A percentile compares a stretch with the other conserved stretches of the same genome.
Conservation (phyloP, 2,797 vertebrate species). For the Fundulus diaphanus region DNA sequence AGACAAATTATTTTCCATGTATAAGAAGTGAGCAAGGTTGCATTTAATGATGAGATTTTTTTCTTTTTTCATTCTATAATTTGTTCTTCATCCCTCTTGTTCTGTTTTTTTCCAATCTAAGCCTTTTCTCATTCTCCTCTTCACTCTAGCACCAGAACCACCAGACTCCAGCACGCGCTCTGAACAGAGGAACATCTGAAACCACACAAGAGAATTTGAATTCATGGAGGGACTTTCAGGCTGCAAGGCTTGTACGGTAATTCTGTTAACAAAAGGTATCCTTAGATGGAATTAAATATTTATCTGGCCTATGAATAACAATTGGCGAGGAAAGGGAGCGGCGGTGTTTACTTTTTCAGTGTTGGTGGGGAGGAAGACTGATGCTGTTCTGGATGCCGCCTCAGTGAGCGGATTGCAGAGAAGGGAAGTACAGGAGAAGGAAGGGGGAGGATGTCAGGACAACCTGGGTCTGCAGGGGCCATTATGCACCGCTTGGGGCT, state of each 20-base stretch:
- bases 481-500: constrained; percentile 5
- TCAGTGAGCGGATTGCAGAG: constrained; percentile 49
- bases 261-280: constrained; percentile 89
- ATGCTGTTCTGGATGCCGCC: constrained; percentile 52
- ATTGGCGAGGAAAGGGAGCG: constrained; percentile 75
- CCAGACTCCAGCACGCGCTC: background rate
- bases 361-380: constrained; percentile 50
- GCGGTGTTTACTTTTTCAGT: constrained; percentile 80
- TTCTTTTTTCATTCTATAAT: background rate
- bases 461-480: constrained; percentile 24
- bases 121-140: background rate
- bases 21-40: background rate
- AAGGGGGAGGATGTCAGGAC: background rate
- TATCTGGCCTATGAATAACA: constrained; percentile 86
- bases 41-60: background rate
- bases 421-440: background rate
- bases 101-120: background rate
- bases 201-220: constrained; percentile 61
- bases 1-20: background rate
- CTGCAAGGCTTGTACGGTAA: constrained; percentile 80
- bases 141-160: background rate
- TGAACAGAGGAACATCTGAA: constrained; percentile 12
- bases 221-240: constrained; percentile 76
- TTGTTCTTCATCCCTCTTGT: background rate
- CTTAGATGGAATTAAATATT: constrained; percentile 88